Conservation (phyloP, 2,888 invertebrate species). For the Heliconius ethilla region DNA sequence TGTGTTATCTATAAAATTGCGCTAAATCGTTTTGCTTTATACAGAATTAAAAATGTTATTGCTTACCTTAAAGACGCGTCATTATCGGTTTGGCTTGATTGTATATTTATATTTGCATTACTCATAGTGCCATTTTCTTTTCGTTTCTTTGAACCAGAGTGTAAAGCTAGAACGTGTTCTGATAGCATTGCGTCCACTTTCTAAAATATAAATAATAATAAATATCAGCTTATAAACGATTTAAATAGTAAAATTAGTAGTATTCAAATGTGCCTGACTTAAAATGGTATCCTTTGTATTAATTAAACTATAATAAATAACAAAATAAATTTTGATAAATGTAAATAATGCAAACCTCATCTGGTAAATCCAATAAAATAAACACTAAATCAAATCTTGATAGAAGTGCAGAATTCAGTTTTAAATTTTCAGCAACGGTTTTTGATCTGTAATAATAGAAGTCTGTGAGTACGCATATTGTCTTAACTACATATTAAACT, state of each 20-base stretch:
- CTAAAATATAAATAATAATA: conserved; percentile 67
- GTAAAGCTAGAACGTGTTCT: conserved; percentile 91
- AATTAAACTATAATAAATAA: not conserved
- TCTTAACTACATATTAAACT: no score
- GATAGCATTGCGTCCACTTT: conserved; percentile 88
- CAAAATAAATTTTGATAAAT: not conserved
- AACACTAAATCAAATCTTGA: conserved; percentile 97
- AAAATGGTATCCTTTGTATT: not conserved
- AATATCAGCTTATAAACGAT: not conserved
- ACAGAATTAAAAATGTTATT: not conserved
- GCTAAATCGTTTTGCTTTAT: no score
- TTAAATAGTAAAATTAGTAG: not conserved
- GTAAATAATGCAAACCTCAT: conserved; percentile 77
- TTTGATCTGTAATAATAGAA: conserved; percentile 84
- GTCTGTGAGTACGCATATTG: no score
- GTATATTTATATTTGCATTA: conserved; percentile 55
- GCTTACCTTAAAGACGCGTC: conserved; percentile 62
- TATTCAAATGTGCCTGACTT: not conserved
- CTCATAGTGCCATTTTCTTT: conserved; percentile 50
- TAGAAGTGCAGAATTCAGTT: conserved; percentile 91
- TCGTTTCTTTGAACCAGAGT: conserved; percentile 77
- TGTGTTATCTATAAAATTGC: no score
- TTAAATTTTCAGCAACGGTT: conserved; percentile 94
- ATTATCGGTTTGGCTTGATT: conserved; percentile 63
- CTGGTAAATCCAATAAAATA: conserved; percentile 92